These are phyloP conservation scores for Melanargia galathea DNA, from an alignment of 2,888 invertebrate genomes.

Conservation along the genomic window DNA sequence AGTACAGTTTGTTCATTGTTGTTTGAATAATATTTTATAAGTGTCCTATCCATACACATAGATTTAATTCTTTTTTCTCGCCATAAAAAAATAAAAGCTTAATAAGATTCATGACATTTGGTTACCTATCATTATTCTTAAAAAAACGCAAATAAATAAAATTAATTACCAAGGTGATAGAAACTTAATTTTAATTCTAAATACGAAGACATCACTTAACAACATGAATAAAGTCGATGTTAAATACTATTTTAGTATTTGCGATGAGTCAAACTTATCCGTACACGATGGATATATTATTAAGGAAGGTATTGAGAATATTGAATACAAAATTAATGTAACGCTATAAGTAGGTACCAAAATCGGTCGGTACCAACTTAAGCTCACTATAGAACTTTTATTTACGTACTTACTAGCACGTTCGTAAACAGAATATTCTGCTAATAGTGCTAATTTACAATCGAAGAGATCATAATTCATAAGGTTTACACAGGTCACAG, in stretches of 20 bases:
- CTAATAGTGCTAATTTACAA: no score
- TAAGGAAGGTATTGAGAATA: conserved; percentile 30
- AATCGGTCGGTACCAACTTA: no score
- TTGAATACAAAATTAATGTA: neutral
- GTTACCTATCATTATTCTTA: conserved; percentile 27
- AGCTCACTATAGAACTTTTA: no score
- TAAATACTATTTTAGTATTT: conserved; percentile 21
- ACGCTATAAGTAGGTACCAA: no score
- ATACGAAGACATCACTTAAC: neutral
- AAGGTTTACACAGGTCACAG: no score
- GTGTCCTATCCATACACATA: no score
- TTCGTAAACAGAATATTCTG: no score
- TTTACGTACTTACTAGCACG: no score
- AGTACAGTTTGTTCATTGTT: no score
- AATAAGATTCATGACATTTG: conserved; percentile 37
- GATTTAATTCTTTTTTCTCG: conserved; percentile 28
- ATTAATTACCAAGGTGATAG: conserved; percentile 57
- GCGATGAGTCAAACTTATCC: conserved; percentile 25
- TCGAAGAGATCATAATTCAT: no score
- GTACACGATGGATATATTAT: conserved; percentile 37
- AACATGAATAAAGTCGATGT: conserved; percentile 31
- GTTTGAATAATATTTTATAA: no score
- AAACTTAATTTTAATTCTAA: conserved; percentile 29
- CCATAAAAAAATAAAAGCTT: conserved; percentile 32
- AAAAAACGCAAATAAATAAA: conserved; percentile 46